Evolutionary conservation across 2,113 vertebrate species (phyloP).

Genomic region (Chaetura pelagica): DNA sequence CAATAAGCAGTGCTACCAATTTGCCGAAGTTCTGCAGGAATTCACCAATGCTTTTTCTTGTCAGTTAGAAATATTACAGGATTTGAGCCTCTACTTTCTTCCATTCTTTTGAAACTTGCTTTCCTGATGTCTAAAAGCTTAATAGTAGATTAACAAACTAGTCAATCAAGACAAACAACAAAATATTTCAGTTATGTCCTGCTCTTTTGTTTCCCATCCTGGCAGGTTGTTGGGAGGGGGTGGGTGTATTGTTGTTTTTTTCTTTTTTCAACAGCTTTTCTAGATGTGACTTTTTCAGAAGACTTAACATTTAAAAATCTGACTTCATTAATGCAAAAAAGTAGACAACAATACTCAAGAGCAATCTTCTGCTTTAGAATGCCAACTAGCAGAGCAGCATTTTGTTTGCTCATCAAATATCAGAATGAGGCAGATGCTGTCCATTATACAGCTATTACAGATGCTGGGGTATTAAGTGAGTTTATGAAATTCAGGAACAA

Average conservation of each 20-base stretch:
- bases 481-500: background rate
- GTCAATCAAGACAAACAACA: background rate
- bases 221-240: too few species aligned
- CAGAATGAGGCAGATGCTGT: background rate
- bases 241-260: too few species aligned
- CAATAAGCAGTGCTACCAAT: background rate
- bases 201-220: background rate
- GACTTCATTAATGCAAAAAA: background rate
- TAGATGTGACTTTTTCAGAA: background rate
- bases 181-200: background rate
- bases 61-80: background rate
- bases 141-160: background rate
- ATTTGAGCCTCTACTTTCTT: background rate
- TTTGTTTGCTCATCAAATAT: background rate
- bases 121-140: background rate
- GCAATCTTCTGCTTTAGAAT: background rate
- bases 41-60: background rate
- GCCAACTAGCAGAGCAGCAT: background rate
- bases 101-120: background rate
- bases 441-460: background rate
- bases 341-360: background rate
- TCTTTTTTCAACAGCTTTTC: background rate
- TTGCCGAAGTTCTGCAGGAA: background rate
- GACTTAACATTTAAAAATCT: background rate
- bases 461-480: background rate